Conservation (phyloP, 2,797 vertebrate species). For the Pseudochromis fuscus region DNA sequence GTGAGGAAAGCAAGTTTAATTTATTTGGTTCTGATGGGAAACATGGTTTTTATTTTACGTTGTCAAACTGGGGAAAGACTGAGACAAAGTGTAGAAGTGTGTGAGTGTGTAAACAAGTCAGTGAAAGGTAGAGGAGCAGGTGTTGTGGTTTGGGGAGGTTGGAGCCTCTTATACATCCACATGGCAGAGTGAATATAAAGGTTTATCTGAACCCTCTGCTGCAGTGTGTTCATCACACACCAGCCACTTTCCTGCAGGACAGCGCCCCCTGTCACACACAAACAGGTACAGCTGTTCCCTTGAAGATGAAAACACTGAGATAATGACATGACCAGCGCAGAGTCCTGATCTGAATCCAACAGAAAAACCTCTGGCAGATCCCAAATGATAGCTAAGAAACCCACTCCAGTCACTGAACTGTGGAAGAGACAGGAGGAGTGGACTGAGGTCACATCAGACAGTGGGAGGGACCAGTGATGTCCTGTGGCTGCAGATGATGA, state of each 20-base stretch:
- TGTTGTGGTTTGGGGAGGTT: background rate
- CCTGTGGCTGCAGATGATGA: background rate
- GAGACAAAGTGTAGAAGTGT: too few species aligned
- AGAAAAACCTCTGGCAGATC: background rate
- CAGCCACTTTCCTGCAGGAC: background rate
- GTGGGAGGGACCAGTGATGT: conserved; percentile 5
- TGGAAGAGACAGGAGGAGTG: background rate
- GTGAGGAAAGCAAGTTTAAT: conserved; percentile 12
- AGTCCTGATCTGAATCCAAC: too few species aligned
- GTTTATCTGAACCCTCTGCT: background rate
- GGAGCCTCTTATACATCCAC: background rate
- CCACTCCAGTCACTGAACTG: background rate
- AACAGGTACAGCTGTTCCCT: background rate
- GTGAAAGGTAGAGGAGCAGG: background rate
- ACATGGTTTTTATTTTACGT: background rate
- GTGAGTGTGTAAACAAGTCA: conserved; percentile 13
- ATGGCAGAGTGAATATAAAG: background rate
- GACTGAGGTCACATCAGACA: conserved; percentile 1
- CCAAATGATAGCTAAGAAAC: background rate
- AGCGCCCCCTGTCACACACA: too few species aligned
- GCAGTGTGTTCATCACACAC: background rate
- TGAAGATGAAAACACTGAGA: conserved; percentile 9
- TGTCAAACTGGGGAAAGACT: conserved; percentile 2
- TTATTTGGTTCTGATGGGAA: conserved; percentile 12
- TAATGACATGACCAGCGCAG: background rate